These are phyloP conservation scores for Lepetodrilus schrolli DNA, from an alignment of 2,888 invertebrate genomes.

Conservation along the genomic window DNA sequence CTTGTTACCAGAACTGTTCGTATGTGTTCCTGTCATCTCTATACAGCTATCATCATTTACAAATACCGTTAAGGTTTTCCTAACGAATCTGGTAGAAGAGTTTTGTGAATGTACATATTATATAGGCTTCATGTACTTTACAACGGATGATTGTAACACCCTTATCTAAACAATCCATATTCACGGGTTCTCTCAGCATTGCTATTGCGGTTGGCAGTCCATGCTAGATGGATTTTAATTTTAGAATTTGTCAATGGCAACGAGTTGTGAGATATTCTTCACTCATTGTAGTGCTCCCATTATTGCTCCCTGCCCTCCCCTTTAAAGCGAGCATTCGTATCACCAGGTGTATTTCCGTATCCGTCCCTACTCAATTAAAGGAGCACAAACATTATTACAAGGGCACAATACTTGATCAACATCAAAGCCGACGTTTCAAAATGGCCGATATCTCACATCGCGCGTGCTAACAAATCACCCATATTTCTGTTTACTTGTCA, in stretches of 20 bases:
- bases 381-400: neutral
- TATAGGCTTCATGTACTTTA: neutral
- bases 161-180: no score
- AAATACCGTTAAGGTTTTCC: neutral
- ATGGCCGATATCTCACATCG: slow-evolving; percentile 19
- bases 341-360: neutral
- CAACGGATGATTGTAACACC: neutral
- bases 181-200: no score
- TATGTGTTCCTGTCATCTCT: neutral
- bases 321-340: neutral
- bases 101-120: no score
- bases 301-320: neutral
- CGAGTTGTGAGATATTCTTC: neutral
- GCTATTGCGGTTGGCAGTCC: neutral
- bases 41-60: neutral
- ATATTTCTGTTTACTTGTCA: slow-evolving; percentile 25
- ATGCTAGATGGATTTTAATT: neutral
- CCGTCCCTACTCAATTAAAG: slow-evolving; percentile 8
- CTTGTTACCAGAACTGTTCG: no score
- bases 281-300: neutral
- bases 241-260: neutral
- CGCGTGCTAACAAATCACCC: slow-evolving; percentile 21
- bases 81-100: no score
- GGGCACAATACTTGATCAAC: slow-evolving; percentile 14
- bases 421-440: neutral